Base-by-base conservation (phyloP, 2,113 vertebrate genomes). In the Trematocara macrostoma region DNA sequence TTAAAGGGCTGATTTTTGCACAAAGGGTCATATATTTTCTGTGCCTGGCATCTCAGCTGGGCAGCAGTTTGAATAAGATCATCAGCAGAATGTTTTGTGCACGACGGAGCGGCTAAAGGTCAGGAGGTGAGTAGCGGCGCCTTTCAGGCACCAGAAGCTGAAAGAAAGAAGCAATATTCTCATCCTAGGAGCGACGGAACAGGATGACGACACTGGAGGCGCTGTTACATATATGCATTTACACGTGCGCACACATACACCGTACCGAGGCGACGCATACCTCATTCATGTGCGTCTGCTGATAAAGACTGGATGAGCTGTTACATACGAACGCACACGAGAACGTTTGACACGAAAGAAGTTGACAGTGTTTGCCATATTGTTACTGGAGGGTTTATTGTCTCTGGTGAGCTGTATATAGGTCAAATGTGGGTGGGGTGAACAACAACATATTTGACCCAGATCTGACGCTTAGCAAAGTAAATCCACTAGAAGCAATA, bases 1-100 rank as follows among this genome's bases (percentile, higher is more conserved):
- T 84, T 49, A 88, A 96, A 96, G 95, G 96, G 96, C 95, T 96
- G 92, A 91, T 89, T 91, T 94, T 95, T 93, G 94, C 94, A 95
- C 93, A 95, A 91, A 93, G 83, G 90, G 87, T 91, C 57, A 61
- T 90, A 79, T 89, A 82, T 94, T 88, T 91, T 69, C 85, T 8
- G 23, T 81, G 87, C 74, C 86, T 81, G 89, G 84, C 79, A 20
- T 67, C 84, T 87, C 38, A 15, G 78, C 87, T 40, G 59, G 91
- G 91, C 85, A 31, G 84, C 87, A 53, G 86, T 79, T 87, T 82
- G 81, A 91, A 93, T 84, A 84, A 40, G 42, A 92, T 88, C 78
- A 81, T 87, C 86, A 76, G 67, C 84, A 40, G 83, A 89, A 91
- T 82, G 86, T 71, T 69, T n/a, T 12, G 18, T 23, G 34, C 71